Evolutionary conservation across 2,888 invertebrate species (phyloP), one percentile per base, ranked within the genome.

Genomic region (Eugnorisma glareosa): DNA sequence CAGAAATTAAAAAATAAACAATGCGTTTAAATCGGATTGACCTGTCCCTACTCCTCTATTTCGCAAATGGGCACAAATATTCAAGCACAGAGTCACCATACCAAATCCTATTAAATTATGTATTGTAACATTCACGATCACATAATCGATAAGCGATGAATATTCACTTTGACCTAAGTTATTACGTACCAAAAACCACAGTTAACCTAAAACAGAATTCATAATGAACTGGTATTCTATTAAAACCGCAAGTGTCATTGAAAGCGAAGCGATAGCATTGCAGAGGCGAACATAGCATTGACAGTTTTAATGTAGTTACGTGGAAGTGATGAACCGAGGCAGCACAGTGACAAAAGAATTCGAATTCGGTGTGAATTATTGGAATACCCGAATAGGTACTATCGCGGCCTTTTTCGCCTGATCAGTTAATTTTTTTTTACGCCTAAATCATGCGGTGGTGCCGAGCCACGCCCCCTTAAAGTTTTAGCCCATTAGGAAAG

Each of bases 81-180:
- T n/a, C n/a, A n/a, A n/a, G n/a, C n/a, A n/a, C n/a, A n/a, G n/a
- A n/a, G n/a, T n/a, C n/a, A n/a, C n/a, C n/a, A n/a, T n/a, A n/a
- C n/a, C n/a, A n/a, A n/a, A n/a, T n/a, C n/a, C n/a, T n/a, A n/a
- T n/a, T n/a, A n/a, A n/a, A n/a, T n/a, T n/a, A n/a, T n/a, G n/a
- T n/a, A n/a, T n/a, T n/a, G n/a, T n/a, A n/a, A 61, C 28, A 11
- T 77, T 70, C 11, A 51, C 24, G 2, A 37, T 31, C 3, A 28
- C 43, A 31, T 67, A 59, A 51, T 51, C 48, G 6, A 79, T n/a
- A 61, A 80, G 3, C 35, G 0, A 57, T 78, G 54, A 75, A 75
- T 79, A 75, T 75, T 78, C n/a, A 75, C 18, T 57, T 61, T 61
- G 67, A 54, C 28, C 61, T 66, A 54, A 45, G 15, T 69, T 40